These are phyloP conservation scores for Silurus lanzhouensis DNA, from an alignment of 2,797 vertebrate genomes.

Conservation along the genomic window DNA sequence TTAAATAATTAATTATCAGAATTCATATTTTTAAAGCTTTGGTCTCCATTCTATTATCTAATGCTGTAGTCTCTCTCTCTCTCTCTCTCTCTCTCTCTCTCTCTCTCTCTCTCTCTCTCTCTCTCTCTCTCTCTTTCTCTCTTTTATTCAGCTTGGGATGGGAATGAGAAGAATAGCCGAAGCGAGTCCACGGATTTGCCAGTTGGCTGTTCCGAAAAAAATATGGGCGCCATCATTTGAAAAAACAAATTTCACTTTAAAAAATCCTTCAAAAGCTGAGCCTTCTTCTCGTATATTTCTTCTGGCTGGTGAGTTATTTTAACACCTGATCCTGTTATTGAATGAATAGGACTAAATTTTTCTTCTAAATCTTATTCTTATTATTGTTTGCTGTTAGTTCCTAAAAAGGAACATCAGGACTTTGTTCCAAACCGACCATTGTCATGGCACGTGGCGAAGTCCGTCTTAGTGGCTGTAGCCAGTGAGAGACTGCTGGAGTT, in stretches of 20 bases:
- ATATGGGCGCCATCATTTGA: background rate
- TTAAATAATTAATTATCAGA: background rate
- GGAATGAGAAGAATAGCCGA: conserved; percentile 49
- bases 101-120: background rate
- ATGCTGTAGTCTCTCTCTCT: background rate
- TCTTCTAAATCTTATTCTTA: background rate
- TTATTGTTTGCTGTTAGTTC: conserved; percentile 56
- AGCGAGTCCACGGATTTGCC: conserved; percentile 61
- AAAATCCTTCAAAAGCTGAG: conserved; percentile 30
- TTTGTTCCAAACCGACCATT: conserved; percentile 58
- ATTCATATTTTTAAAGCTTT: background rate
- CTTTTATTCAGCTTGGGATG: conserved; percentile 57
- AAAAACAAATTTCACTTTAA: conserved; percentile 21
- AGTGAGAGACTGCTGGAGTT: conserved; percentile 65
- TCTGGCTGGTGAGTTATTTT: conserved; percentile 67
- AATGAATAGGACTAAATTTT: background rate
- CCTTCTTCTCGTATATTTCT: conserved; percentile 66
- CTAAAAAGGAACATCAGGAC: conserved; percentile 66
- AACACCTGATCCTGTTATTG: background rate
- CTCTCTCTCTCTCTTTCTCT: conserved; percentile 3
- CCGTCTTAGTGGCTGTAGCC: conserved; percentile 54
- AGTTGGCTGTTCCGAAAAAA: conserved; percentile 66
- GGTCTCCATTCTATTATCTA: background rate
- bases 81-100: conserved; percentile 1
- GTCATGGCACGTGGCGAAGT: conserved; percentile 60